Evolutionary conservation across 2,797 vertebrate species (phyloP).

Genomic region (Synanceia verrucosa): DNA sequence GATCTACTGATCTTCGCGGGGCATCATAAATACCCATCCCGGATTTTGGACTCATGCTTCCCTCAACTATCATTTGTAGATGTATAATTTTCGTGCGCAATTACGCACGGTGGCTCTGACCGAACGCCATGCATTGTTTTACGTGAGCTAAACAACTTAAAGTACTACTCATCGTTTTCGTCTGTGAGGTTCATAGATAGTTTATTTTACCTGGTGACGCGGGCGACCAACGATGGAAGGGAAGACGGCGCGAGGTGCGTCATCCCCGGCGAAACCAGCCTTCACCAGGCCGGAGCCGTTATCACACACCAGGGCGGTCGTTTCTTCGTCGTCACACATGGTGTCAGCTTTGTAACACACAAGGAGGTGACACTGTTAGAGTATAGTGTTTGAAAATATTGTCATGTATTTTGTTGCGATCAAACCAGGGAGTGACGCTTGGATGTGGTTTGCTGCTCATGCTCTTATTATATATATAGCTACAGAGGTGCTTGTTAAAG

Average conservation of each 20-base stretch:
- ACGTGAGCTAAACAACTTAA: background rate
- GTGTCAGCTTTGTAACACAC: conserved; percentile 58
- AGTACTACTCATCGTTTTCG: background rate
- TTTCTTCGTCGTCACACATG: conserved; percentile 96
- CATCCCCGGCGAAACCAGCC: conserved; percentile 94
- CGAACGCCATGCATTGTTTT: background rate
- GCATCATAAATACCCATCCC: background rate
- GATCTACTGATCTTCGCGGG: background rate
- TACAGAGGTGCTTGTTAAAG: background rate
- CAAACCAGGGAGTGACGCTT: background rate
- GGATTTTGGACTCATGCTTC: background rate
- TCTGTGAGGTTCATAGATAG: background rate
- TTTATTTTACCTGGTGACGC: conserved; percentile 88
- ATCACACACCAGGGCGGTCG: conserved; percentile 93
- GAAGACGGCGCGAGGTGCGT: conserved; percentile 93
- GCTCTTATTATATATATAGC: background rate
- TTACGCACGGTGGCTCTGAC: conserved; percentile 2
- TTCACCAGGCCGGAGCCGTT: conserved; percentile 95
- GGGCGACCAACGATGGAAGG: conserved; percentile 94
- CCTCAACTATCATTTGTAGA: background rate
- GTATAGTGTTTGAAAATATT: background rate
- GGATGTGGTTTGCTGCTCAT: background rate
- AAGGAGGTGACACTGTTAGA: background rate
- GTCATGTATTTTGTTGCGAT: background rate
- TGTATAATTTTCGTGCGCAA: background rate